Evolutionary conservation across 2,888 invertebrate genomes (phyloP).

Genomic region (Lysandra bellargus): DNA sequence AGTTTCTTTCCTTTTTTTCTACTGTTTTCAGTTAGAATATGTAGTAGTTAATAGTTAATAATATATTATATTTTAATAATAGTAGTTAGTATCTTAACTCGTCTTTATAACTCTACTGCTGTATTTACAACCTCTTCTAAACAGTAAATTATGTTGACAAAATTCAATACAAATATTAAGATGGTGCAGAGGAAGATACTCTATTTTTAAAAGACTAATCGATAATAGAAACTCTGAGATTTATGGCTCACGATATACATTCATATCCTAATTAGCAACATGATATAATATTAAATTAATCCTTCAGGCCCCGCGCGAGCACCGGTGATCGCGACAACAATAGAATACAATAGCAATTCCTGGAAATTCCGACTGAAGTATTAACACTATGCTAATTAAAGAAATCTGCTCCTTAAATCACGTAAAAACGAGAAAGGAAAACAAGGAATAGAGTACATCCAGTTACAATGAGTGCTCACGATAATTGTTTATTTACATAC

Average conservation of each 20-base stretch:
- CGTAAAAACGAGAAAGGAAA: background rate
- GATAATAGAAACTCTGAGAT: background rate
- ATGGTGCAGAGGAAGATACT: background rate
- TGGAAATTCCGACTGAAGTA: no score
- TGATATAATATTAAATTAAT: background rate
- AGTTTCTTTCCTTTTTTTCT: background rate
- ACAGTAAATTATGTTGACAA: background rate
- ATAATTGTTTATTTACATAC: conserved; percentile 22
- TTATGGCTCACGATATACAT: background rate
- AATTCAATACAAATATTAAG: background rate
- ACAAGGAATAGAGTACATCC: background rate
- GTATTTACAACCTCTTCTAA: background rate
- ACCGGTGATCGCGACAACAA: no score
- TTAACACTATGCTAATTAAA: background rate
- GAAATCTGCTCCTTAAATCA: background rate
- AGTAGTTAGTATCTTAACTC: background rate
- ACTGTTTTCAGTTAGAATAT: background rate
- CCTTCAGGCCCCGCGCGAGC: no score
- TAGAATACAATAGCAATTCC: no score
- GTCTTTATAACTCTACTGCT: no score
- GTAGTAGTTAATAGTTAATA: background rate
- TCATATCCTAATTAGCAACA: background rate
- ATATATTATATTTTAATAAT: background rate
- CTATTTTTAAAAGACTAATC: background rate
- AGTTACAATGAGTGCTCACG: background rate